Conservation (phyloP, 2,113 vertebrate species). For the Sterna hirundo region DNA sequence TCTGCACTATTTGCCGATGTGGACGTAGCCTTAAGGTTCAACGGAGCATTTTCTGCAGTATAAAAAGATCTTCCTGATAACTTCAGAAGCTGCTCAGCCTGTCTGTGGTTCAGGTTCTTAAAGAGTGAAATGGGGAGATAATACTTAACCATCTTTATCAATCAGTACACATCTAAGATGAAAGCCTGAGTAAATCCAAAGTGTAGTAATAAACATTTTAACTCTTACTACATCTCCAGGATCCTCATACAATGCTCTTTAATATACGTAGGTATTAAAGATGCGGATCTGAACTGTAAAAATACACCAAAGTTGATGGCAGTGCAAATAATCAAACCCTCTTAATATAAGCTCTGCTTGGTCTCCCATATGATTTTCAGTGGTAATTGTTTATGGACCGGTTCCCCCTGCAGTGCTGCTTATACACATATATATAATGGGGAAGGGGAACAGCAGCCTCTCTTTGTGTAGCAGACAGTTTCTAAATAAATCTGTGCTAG, state of each 20-base stretch:
- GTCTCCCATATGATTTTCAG: background rate
- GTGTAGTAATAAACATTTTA: background rate
- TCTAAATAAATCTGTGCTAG: background rate
- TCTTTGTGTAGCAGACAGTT: background rate
- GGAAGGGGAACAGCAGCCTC: background rate
- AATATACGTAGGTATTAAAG: background rate
- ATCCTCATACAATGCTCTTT: background rate
- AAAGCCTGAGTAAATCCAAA: background rate
- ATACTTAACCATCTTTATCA: background rate
- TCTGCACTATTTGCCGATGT: background rate
- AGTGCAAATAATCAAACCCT: background rate
- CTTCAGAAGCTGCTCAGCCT: background rate
- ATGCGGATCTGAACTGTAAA: background rate
- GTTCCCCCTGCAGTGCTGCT: background rate
- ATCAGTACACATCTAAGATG: background rate
- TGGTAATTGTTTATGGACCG: background rate
- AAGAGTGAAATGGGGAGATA: background rate
- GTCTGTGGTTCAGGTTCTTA: background rate
- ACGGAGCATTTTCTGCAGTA: background rate
- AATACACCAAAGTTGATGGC: background rate
- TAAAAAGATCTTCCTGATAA: background rate
- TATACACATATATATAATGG: background rate
- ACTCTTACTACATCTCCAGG: background rate
- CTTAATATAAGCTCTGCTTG: background rate
- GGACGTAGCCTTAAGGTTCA: background rate